Percentiles rank a stretch among this genome's conserved stretches.
Conservation (phyloP, 37 sponge, comb jelly and placozoan species). For the Aphrocallistes beatrix region DNA sequence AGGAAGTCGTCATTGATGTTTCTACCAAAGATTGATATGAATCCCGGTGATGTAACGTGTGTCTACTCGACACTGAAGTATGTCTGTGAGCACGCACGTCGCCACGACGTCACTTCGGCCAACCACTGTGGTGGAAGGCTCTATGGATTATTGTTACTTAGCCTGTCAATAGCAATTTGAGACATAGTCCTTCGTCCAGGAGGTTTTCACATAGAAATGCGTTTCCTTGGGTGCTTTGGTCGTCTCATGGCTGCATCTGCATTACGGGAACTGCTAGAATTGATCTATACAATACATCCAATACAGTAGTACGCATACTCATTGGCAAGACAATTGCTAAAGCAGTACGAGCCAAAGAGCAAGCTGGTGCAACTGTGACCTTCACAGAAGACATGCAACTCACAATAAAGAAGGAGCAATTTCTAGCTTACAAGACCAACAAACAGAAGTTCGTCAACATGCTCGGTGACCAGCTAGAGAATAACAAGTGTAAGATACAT, state of each 20-base stretch:
- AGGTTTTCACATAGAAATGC: constrained; percentile 29
- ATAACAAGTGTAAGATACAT: not conserved
- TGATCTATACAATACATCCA: not conserved
- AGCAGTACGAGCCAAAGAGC: not conserved
- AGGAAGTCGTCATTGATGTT: constrained; percentile 32
- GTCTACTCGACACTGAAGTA: constrained; percentile 33
- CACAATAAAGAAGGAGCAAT: no score
- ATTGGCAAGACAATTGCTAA: not conserved
- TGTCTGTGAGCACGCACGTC: constrained; percentile 29
- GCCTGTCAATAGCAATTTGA: constrained; percentile 27
- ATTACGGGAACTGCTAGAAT: not conserved
- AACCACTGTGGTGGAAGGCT: constrained; percentile 44
- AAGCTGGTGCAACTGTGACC: not conserved
- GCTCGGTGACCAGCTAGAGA: not conserved
- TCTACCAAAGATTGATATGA: constrained; percentile 30
- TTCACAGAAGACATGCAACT: no score
- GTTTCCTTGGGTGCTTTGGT: not conserved
- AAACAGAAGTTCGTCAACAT: not conserved
- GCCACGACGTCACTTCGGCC: constrained; percentile 31
- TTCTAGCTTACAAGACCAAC: not conserved
- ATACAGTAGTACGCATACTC: not conserved
- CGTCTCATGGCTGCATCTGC: not conserved
- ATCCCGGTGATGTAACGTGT: constrained; percentile 30
- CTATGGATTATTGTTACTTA: constrained; percentile 29
- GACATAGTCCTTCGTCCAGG: constrained; percentile 28